phyloP scores from a whole-genome alignment of 1,140 invertebrate species.

The Triops longicaudatus region DNA sequence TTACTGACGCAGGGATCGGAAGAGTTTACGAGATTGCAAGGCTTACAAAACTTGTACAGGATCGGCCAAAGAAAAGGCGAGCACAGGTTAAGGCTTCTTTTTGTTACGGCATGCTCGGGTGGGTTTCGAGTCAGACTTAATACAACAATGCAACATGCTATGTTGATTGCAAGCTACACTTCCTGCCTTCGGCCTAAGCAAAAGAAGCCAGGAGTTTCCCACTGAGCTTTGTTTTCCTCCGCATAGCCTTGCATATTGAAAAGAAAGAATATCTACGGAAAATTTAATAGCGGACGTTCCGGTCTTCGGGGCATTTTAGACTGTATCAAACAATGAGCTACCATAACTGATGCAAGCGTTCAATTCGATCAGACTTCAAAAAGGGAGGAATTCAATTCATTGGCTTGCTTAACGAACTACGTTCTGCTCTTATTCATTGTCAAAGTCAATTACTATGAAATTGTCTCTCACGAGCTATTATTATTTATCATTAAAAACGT shows the following conservation, averaged over 20 bases:
- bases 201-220: neutral
- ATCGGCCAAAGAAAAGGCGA: neutral
- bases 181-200: neutral
- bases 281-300: neutral
- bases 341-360: neutral
- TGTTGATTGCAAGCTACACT: constrained; percentile 2
- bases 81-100: neutral
- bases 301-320: neutral
- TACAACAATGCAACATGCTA: neutral
- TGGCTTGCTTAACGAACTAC: no score
- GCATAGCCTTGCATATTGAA: constrained; percentile 1
- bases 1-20: neutral
- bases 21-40: neutral
- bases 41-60: neutral
- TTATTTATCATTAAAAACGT: no score
- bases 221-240: constrained; percentile 2
- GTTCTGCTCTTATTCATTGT: no score
- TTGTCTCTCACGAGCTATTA: no score
- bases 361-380: neutral
- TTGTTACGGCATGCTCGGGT: neutral
- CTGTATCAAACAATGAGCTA: neutral
- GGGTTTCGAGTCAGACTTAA: neutral
- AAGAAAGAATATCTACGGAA: neutral
- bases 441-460: no score
- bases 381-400: no score